Conservation (phyloP, 1,140 invertebrate species). For the Rhysida immarginata region DNA sequence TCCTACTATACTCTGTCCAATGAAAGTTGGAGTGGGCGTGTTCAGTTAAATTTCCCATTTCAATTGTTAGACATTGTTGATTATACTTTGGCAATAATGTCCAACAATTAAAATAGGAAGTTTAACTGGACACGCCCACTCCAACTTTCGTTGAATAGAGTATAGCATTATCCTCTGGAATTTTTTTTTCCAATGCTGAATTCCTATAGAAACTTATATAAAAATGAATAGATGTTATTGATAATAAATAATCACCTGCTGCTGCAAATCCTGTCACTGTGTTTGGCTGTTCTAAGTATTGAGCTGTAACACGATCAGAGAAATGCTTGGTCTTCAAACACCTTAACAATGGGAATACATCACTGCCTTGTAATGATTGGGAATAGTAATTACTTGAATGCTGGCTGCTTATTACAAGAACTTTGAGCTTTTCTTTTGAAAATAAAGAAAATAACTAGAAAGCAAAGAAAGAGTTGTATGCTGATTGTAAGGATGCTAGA, state of each 20-base stretch:
- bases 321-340: conserved; percentile 21
- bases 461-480: too few species aligned
- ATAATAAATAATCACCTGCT: conserved; percentile 18
- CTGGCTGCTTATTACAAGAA: too few species aligned
- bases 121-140: not conserved
- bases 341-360: conserved; percentile 26
- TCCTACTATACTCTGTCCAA: too few species aligned
- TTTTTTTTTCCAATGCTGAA: not conserved
- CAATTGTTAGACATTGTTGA: too few species aligned
- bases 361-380: too few species aligned
- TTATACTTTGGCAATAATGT: too few species aligned
- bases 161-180: not conserved
- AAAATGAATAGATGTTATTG: not conserved
- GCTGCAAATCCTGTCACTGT: conserved; percentile 25
- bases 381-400: too few species aligned
- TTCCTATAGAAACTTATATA: not conserved
- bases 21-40: too few species aligned
- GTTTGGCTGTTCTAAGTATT: conserved; percentile 27
- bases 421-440: too few species aligned
- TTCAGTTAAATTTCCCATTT: too few species aligned
- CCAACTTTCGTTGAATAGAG: not conserved
- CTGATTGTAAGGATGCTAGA: too few species aligned
- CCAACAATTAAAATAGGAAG: not conserved
- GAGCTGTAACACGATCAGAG: conserved; percentile 18
- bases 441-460: too few species aligned